Conservation (phyloP, 2,113 vertebrate genomes). For the Monarcha castaneiventris region DNA sequence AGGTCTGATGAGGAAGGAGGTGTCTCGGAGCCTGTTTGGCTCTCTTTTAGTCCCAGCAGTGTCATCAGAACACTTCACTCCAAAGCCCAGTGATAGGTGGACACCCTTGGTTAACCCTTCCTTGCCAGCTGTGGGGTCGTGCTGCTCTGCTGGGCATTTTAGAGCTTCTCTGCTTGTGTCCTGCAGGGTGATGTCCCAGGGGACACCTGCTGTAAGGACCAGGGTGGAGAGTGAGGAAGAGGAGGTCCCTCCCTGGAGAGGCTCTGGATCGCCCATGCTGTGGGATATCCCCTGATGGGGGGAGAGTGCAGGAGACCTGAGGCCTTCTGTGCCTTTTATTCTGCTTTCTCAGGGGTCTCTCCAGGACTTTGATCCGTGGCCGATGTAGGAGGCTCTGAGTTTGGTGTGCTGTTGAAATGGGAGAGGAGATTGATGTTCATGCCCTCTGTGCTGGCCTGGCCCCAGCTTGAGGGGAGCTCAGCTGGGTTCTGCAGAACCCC, state of each 20-base stretch:
- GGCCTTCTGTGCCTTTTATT: neutral
- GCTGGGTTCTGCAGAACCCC: neutral
- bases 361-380: neutral
- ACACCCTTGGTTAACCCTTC: neutral
- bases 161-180: neutral
- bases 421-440: neutral
- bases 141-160: neutral
- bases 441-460: neutral
- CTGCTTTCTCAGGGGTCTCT: neutral
- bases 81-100: neutral
- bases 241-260: neutral
- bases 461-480: neutral
- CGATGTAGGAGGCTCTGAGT: neutral
- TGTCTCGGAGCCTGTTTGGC: neutral
- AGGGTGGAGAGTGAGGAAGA: neutral
- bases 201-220: neutral
- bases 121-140: neutral
- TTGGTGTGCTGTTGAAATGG: fast-evolving
- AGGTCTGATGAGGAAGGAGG: neutral
- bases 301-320: neutral
- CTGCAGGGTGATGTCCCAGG: neutral
- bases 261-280: neutral
- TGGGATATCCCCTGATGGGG: neutral
- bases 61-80: neutral
- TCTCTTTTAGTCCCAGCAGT: neutral